phyloP scores from a whole-genome alignment of 2,113 vertebrate genomes.

The Notarius lentiginosus region DNA sequence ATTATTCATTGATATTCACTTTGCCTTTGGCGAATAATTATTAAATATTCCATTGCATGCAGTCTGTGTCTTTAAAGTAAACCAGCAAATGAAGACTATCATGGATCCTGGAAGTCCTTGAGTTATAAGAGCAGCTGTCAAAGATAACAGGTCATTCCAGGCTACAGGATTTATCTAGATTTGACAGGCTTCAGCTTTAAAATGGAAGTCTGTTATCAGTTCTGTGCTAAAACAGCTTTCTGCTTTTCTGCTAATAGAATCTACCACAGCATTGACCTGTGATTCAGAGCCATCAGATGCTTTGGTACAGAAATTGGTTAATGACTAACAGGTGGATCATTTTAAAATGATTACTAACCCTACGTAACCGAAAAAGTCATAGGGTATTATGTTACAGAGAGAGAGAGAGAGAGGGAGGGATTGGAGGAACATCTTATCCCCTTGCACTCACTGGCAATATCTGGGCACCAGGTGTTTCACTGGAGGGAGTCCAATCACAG shows the following conservation, averaged over 20 bases:
- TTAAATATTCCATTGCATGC: background rate
- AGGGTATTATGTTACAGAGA: background rate
- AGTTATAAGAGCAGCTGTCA: conserved; percentile 12
- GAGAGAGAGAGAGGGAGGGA: background rate
- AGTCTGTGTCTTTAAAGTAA: conserved; percentile 27
- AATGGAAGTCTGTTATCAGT: conserved; percentile 27
- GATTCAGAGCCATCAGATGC: background rate
- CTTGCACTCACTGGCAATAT: conserved; percentile 38
- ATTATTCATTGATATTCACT: too few relatives aligned
- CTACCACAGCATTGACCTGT: background rate
- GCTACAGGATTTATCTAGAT: conserved; percentile 30
- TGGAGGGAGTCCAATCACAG: conserved; percentile 49
- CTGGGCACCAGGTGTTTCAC: conserved; percentile 49
- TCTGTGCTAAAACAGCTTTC: background rate
- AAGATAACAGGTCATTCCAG: conserved; percentile 17
- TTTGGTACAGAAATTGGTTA: background rate
- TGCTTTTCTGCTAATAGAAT: background rate
- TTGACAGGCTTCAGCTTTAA: conserved; percentile 10
- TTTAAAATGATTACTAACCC: background rate
- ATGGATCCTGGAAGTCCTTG: background rate
- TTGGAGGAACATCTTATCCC: conserved; percentile 19
- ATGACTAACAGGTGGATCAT: background rate
- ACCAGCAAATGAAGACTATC: conserved; percentile 11
- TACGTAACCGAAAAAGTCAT: background rate
- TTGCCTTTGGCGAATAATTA: too few relatives aligned